Evolutionary conservation across 2,113 vertebrate genomes (phyloP), one percentile per base, ranked within the genome.

Genomic region (Cebidichthys violaceus): DNA sequence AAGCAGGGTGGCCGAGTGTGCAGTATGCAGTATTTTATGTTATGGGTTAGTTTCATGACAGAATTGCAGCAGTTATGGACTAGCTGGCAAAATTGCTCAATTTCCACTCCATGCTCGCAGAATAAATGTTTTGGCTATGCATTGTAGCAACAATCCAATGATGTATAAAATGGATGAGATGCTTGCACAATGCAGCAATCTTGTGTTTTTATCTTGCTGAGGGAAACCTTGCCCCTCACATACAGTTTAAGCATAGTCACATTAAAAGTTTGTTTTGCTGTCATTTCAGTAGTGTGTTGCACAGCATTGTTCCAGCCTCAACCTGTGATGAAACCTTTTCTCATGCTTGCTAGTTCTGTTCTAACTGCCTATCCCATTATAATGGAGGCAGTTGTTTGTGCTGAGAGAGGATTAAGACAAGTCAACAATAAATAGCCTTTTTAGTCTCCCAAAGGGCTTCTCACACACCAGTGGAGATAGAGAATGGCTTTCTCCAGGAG

Each of bases 401-500:
- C 80, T 76, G 80, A 79, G 76, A 90, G 77, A 91, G 87, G 91
- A 92, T 93, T 93, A 94, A 81, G 84, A 86, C 79, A 84, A 92
- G 90, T 92, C 92, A 93, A 90, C 91, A 92, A 90, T 91, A 90
- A 87, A 81, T 81, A 82, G 91, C 91, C 85, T 81, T 88, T 90
- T 90, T 87, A 80, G 84, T 75, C 82, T 89, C 85, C 88, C 86
- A 62, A 78, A 70, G 82, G 89, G 82, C 76, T 77, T 74, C 87
- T 86, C 87, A 88, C 84, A 90, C 79, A 79, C 85, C 66, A 70
- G 59, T 86, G 81, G 78, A 87, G 82, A 91, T 55, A 68, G 71
- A 91, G 81, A 89, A 86, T 87, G 80, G 68, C 62, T 86, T 82
- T 88, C 82, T 83, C 62, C 70, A 57, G 55, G 73, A 78, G 79